phyloP scores from a whole-genome alignment of 2,888 invertebrate genomes.

The Eilema caniola region DNA sequence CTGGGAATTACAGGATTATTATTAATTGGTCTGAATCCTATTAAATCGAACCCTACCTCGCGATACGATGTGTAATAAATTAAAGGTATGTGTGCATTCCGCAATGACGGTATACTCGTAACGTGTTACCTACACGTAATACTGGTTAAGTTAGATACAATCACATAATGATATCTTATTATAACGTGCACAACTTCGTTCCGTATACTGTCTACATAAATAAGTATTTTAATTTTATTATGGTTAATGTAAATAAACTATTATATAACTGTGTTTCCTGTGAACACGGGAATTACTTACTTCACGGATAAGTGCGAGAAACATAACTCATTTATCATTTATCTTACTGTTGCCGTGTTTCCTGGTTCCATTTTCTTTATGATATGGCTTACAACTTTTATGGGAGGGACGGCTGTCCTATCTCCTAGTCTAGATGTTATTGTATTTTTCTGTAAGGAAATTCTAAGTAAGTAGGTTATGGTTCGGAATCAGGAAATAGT shows the following conservation, averaged over 20 bases:
- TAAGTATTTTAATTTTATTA: background rate
- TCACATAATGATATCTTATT: conserved; percentile 10
- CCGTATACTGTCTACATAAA: background rate
- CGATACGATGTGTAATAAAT: background rate
- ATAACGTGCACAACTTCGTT: background rate
- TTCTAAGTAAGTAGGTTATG: no score
- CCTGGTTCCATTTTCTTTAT: background rate
- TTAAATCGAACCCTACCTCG: background rate
- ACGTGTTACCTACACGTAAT: conserved; percentile 9
- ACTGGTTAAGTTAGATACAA: conserved; percentile 7
- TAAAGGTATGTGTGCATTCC: background rate
- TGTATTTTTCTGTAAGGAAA: no score
- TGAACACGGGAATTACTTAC: background rate
- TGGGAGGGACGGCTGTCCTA: background rate
- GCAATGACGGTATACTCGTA: conserved; percentile 1
- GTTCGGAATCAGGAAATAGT: no score
- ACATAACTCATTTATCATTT: background rate
- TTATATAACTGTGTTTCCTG: conserved; percentile 3
- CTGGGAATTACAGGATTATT: no score
- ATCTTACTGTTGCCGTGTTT: no score
- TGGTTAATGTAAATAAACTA: background rate
- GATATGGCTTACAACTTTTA: background rate
- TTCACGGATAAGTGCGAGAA: background rate
- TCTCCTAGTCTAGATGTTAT: no score
- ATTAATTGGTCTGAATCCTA: no score